phyloP scores from a whole-genome alignment of 1,140 invertebrate species.

The Harpegnathos saltator region DNA sequence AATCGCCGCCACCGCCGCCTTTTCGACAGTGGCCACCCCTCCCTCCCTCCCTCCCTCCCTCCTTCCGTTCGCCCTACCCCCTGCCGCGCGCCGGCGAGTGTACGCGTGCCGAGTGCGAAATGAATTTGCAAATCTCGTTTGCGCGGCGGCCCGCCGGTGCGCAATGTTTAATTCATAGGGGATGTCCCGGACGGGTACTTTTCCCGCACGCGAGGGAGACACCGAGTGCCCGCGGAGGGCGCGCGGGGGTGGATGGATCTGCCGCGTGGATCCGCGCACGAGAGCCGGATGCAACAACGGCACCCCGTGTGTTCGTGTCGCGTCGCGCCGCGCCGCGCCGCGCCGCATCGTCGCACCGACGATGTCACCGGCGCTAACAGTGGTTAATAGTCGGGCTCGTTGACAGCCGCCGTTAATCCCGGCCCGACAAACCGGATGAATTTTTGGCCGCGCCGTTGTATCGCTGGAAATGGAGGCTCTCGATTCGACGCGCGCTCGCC shows the following conservation, averaged over 20 bases:
- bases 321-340: too few relatives aligned
- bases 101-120: constrained; percentile 55
- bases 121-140: constrained; percentile 70
- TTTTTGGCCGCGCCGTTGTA: not conserved
- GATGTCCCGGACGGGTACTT: not conserved
- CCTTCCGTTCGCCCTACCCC: too few relatives aligned
- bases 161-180: constrained; percentile 69
- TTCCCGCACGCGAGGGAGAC: constrained; percentile 7
- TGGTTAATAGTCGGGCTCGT: not conserved
- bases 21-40: too few relatives aligned
- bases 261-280: not conserved
- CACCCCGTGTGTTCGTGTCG: too few relatives aligned
- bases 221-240: too few relatives aligned
- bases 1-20: constrained; percentile 35
- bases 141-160: not conserved
- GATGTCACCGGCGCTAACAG: not conserved
- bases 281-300: not conserved
- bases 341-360: not conserved
- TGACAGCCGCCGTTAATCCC: not conserved
- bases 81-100: not conserved
- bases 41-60: too few relatives aligned
- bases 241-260: not conserved
- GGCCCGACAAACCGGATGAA: not conserved
- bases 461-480: not conserved
- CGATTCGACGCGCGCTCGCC: not conserved